Percentiles rank a stretch among this genome's conserved stretches.
These are phyloP conservation scores for Apis dorsata DNA, from an alignment of 1,140 invertebrate species.

Conservation along the genomic window DNA sequence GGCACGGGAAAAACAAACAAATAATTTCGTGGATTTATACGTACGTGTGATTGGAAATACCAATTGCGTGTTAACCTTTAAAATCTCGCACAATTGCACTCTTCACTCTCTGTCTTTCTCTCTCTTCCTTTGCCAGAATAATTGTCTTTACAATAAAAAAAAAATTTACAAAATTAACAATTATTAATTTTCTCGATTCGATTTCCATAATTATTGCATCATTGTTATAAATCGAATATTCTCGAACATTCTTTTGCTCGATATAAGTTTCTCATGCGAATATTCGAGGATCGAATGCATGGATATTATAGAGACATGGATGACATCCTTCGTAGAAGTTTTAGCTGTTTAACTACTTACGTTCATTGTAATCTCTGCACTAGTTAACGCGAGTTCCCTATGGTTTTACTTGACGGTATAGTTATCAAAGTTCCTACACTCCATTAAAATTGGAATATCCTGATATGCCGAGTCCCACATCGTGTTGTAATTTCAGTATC, in stretches of 20 bases:
- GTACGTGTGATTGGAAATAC: not conserved
- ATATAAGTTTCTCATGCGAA: not conserved
- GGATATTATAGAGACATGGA: not conserved
- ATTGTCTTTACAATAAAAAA: not conserved
- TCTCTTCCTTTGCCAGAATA: not conserved
- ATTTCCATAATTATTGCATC: not conserved
- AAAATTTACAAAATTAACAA: no score
- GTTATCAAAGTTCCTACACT: slow-evolving; percentile 35
- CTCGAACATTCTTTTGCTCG: no score
- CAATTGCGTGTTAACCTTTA: not conserved
- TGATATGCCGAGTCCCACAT: slow-evolving; percentile 22
- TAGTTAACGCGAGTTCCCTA: slow-evolving; percentile 30
- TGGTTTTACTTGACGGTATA: slow-evolving; percentile 19
- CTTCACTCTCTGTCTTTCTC: not conserved
- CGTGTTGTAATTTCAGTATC: slow-evolving; percentile 26
- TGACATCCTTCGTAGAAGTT: slow-evolving; percentile 16
- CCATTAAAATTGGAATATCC: slow-evolving; percentile 43
- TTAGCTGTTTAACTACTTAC: slow-evolving; percentile 34
- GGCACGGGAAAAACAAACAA: not conserved
- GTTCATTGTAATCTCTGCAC: slow-evolving; percentile 22
- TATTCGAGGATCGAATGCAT: not conserved
- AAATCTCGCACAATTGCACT: not conserved
- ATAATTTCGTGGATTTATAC: not conserved
- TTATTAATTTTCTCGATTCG: no score
- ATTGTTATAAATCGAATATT: not conserved